Base-by-base conservation (phyloP, 2,113 vertebrate species). In the Aleadryas rufinucha region DNA sequence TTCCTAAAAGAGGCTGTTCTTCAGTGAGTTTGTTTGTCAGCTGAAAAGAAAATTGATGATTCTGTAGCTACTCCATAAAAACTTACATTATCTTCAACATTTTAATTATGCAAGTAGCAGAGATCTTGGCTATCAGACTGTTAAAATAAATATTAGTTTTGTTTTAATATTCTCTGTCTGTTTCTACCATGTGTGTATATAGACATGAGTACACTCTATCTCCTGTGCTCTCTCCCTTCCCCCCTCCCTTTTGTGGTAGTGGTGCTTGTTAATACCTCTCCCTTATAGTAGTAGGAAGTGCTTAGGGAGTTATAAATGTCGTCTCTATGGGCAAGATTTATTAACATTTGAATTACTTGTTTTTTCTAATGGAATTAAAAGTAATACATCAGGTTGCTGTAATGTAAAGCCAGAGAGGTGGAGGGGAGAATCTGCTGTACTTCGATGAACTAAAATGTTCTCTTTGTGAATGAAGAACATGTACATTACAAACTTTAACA, bases 61-160 rank as follows among this genome's bases (percentile, higher is more conserved):
- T 66, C 33, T 71, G 13, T 82, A 87, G 47, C 23, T 63, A 19
- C 30, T 56, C 8, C 2, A 2, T 70, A 37, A 78, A 91, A 87
- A 28, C n/a, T 89, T 77, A 15, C 0, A 23, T 56, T 68, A 52
- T 54, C 39, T 59, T 81, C 37, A 79, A 11, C 11, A 13, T 61
- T 66, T 52, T 66, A 81, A 63, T 91, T 84, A 49, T 85, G 35
- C n/a, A 37, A 71, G 71, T 72, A 60, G 57, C 44, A 79, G 49
- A 85, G 70, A 83, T 64, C 41, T 83, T 88, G 23, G 63, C 86
- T 95, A 68, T 23, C 53, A 71, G 33, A 52, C 30, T 30, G 61
- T 49, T 90, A 86, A 88, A 92, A 59, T 70, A 91, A 94, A 65
- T 84, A 82, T 7, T 69, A 30, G 39, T 70, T 93, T 89, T 87